Evolutionary conservation across 2,888 invertebrate species (phyloP), one percentile per base, ranked within the genome.

Genomic region (Malthinus seriepunctatus): DNA sequence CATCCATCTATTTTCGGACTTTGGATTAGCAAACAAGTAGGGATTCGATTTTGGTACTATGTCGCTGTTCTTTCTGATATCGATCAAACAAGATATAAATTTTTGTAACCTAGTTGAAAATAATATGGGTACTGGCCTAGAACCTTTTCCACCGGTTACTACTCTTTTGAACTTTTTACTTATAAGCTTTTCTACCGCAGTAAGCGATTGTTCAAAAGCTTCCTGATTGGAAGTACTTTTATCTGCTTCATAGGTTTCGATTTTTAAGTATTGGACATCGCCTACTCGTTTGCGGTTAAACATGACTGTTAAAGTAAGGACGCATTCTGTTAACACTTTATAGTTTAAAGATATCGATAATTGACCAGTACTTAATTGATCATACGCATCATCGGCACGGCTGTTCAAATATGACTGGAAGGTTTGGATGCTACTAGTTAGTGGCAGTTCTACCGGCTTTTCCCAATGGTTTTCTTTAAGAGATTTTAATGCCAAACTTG

Each of bases 401-500:
- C 56, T 38, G 32, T 57, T 45, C 2, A 67, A n/a, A 42, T 59
- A 63, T 49, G 33, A 45, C 37, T 68, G 51, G 11, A 69, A 64
- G 23, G 45, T 11, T 12, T 50, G 53, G 9, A 69, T 61, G 51
- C 69, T 69, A 14, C 50, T 51, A 10, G 65, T 61, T 23, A 67
- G 47, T 9, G 67, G 70, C 44, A 70, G 47, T 33, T 51, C 12
- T 23, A 39, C 33, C 8, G 67, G 63, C 47, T 61, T 68, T 42
- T 64, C 51, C 61, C 64, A 64, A 8, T 64, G 57, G 48, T 51
- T 65, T 47, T 69, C 68, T 32, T 67, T 66, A 4, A 69, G 51
- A 33, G 38, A 49, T 57, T 70, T 69, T 10, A 63, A 51, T 3
- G 69, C 70, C 44, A 69, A 48, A 50, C 68, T 69, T 1, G 67